Evolutionary conservation across 2,888 invertebrate genomes (phyloP), one percentile per base, ranked within the genome.

Genomic region (Entomobrya proxima): DNA sequence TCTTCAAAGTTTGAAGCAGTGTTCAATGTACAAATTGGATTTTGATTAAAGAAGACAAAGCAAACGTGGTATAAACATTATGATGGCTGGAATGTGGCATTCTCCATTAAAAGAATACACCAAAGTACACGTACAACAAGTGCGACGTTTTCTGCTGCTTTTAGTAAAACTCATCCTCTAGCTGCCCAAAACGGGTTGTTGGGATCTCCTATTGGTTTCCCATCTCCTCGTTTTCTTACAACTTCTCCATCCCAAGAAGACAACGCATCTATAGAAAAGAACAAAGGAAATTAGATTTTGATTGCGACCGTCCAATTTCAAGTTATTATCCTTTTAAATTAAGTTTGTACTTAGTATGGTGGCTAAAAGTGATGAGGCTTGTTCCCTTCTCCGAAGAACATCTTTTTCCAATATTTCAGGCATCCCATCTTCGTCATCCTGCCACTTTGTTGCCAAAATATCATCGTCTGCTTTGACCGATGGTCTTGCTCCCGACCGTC

Each of bases 81-180:
- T 13, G 1, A 61, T 61, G 67, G 67, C 67, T 67, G 67, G 67
- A 67, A 21, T 67, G 7, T 40, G 40, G n/a, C 67, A 15, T 32
- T 64, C 35, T 64, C 9, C 18, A 64, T 7, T 32, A 64, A 64
- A 35, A 30, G 15, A 61, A 24, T 32, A 32, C 18, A 64, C 2
- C 35, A 35, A 32, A 55, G n/a, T n/a, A 64, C 21, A 35, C n/a
- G 15, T 64, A 32, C 35, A 9, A 64, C 9, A 5, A 24, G 2
- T 0, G 44, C 24, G 50, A 18, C 15, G 27, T 67, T 52, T 32
- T 4, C 1, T 37, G 18, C 9, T 4, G 11, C 21, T 6, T 32
- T n/a, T n/a, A n/a, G n/a, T n/a, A n/a, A n/a, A n/a, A n/a, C 50
- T 86, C 61, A 86, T 55, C 86, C 86, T 72, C 86, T 77, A 30